Evolutionary conservation across 2,113 vertebrate species (phyloP).

Genomic region (Pseudorhombus dupliciocellatus): DNA sequence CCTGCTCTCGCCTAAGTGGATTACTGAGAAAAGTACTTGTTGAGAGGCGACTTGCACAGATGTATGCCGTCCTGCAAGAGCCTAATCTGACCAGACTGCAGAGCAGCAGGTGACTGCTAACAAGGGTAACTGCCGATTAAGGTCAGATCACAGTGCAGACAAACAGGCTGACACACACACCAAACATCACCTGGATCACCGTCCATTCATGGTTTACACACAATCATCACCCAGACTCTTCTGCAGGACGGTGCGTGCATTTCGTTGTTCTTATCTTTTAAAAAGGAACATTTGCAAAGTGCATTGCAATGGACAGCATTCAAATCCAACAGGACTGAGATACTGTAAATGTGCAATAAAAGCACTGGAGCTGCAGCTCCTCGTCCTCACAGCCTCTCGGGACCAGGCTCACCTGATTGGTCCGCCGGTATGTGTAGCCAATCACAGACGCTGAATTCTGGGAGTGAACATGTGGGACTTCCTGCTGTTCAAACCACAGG

Average conservation of each 20-base stretch:
- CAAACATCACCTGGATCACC: constrained; percentile 38
- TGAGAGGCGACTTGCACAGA: constrained; percentile 51
- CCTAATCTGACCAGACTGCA: constrained; percentile 71
- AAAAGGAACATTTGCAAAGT: neutral
- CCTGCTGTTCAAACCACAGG: constrained; percentile 27
- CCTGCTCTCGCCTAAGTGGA: constrained; percentile 59
- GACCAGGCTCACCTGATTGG: constrained; percentile 33
- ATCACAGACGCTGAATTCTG: constrained; percentile 35
- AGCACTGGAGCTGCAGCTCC: neutral
- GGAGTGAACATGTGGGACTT: constrained; percentile 48
- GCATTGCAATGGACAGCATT: neutral
- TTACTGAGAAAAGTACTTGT: constrained; percentile 65
- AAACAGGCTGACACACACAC: constrained; percentile 41
- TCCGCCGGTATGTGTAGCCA: constrained; percentile 14
- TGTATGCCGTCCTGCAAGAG: constrained; percentile 54
- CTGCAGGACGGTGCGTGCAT: neutral
- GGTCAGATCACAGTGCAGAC: constrained; percentile 61
- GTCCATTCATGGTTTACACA: constrained; percentile 25
- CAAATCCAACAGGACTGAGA: neutral
- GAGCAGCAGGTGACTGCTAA: constrained; percentile 69
- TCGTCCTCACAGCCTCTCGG: constrained; percentile 5
- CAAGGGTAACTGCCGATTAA: constrained; percentile 78
- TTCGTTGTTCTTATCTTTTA: neutral
- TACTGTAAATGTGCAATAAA: neutral
- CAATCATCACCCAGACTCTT: constrained; percentile 19